Evolutionary conservation across 2,888 invertebrate species (phyloP).

Genomic region (Serripes groenlandicus): DNA sequence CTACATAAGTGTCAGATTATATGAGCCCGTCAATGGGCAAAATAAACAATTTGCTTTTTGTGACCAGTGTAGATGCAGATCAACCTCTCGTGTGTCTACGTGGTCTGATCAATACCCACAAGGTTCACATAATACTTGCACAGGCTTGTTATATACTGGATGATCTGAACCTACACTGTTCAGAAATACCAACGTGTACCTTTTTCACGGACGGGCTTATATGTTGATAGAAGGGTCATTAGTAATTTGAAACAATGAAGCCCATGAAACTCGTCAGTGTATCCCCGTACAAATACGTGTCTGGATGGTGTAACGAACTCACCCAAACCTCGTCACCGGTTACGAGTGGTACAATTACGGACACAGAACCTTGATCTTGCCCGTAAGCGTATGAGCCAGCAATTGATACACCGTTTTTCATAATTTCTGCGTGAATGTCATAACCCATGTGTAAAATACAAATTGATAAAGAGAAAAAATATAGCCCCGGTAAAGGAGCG

Average conservation of each 20-base stretch:
- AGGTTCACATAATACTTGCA: no score
- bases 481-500: conserved; percentile 4
- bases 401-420: conserved; percentile 10
- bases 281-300: conserved; percentile 8
- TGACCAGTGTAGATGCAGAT: no score
- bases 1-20: neutral
- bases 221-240: no score
- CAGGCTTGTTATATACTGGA: no score
- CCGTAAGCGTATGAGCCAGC: conserved; percentile 10
- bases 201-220: no score
- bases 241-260: neutral
- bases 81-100: no score
- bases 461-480: conserved; percentile 10
- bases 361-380: conserved; percentile 12
- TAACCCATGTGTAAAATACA: neutral
- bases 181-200: no score
- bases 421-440: neutral
- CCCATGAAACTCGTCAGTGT: conserved; percentile 14
- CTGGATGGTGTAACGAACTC: neutral
- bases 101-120: no score
- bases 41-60: no score
- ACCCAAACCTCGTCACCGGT: conserved; percentile 23
- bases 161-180: no score
- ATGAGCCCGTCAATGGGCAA: neutral
- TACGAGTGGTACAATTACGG: neutral